These are phyloP conservation scores for Ifrita kowaldi DNA, from an alignment of 2,113 vertebrate genomes.

Conservation along the genomic window DNA sequence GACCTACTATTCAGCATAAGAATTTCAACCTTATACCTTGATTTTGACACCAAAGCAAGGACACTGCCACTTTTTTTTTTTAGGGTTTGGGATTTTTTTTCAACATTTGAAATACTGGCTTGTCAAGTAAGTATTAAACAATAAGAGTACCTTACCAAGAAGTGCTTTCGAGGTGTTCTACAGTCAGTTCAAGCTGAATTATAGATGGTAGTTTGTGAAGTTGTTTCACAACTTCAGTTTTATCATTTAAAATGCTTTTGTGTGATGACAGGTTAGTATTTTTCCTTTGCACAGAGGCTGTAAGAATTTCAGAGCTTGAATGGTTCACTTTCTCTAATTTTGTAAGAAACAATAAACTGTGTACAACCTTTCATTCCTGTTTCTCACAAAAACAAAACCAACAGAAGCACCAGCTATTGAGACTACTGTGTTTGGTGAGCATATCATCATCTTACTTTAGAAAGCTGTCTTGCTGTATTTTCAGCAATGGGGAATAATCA, in stretches of 20 bases:
- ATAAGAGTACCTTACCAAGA: neutral
- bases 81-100: rapidly evolving
- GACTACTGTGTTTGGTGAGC: neutral
- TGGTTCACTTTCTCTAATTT: neutral
- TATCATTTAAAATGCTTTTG: neutral
- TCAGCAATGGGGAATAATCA: neutral
- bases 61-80: neutral
- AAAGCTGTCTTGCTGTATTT: neutral
- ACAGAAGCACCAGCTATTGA: neutral
- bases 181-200: neutral
- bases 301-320: neutral
- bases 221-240: conserved; percentile 7
- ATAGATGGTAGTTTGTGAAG: neutral
- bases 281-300: neutral
- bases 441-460: neutral
- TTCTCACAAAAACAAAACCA: neutral
- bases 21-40: neutral
- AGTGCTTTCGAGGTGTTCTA: neutral
- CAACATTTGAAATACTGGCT: neutral
- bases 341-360: neutral
- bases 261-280: neutral
- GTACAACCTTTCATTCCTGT: neutral
- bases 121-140: neutral
- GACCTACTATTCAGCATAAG: neutral
- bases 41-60: neutral